Conservation (phyloP, 2,888 invertebrate genomes). For the Conchocele bisecta region DNA sequence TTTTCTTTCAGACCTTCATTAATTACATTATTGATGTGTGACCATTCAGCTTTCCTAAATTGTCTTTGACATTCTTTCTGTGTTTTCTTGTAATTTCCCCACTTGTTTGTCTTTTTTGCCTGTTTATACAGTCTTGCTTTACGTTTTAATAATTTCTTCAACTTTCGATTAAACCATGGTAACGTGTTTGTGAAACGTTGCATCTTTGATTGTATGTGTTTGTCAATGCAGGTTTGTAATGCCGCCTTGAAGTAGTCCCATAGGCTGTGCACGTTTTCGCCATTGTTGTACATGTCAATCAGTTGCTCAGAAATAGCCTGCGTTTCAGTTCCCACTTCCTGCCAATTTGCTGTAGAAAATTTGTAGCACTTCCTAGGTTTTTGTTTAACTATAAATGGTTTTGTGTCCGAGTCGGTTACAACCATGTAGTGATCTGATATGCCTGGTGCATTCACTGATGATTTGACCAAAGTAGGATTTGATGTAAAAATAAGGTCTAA, state of each 20-base stretch:
- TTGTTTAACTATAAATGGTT: background rate
- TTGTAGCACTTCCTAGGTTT: conserved; percentile 11
- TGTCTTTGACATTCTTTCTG: conserved; percentile 6
- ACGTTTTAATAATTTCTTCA: background rate
- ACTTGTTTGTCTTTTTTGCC: conserved; percentile 1
- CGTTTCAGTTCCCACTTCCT: background rate
- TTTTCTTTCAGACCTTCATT: conserved; percentile 1
- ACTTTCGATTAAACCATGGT: conserved; percentile 5
- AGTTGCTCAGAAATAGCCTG: background rate
- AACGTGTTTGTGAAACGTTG: background rate
- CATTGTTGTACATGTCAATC: background rate
- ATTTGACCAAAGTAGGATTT: conserved; percentile 43
- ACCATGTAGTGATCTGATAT: conserved; percentile 48
- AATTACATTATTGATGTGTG: background rate
- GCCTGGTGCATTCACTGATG: conserved; percentile 33
- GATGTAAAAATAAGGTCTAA: conserved; percentile 38
- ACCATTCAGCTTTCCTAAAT: background rate
- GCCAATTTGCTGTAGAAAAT: background rate
- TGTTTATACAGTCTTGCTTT: conserved; percentile 6
- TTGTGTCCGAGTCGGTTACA: conserved; percentile 29
- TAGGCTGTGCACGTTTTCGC: background rate
- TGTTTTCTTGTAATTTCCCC: background rate
- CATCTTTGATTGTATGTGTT: background rate
- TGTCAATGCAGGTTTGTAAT: background rate
- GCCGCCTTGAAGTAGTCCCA: background rate